These are phyloP conservation scores for Channa argus DNA, from an alignment of 2,113 vertebrate species.

Conservation along the genomic window DNA sequence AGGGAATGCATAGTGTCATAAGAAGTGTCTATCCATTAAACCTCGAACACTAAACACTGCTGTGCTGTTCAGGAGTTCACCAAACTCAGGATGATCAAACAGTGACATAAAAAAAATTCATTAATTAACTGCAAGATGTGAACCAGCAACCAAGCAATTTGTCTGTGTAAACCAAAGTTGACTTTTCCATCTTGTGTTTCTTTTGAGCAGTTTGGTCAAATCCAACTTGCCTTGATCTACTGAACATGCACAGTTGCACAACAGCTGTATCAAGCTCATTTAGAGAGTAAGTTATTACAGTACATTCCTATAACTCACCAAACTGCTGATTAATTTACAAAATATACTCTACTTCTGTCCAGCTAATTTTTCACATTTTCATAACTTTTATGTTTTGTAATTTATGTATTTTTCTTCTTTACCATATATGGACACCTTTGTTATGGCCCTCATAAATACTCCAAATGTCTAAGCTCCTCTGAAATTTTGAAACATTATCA, in stretches of 20 bases:
- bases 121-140: background rate
- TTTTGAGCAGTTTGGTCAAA: too few species aligned
- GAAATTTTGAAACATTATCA: background rate
- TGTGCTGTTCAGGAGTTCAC: constrained; percentile 8
- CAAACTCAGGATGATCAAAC: background rate
- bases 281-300: background rate
- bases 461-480: constrained; percentile 1
- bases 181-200: background rate
- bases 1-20: constrained; percentile 7
- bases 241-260: background rate
- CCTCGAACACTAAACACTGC: constrained; percentile 4
- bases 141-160: background rate
- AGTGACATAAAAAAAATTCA: background rate
- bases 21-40: constrained; percentile 11
- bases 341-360: too few species aligned
- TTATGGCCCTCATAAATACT: too few species aligned
- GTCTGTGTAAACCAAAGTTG: background rate
- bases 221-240: constrained; percentile 7
- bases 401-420: too few species aligned
- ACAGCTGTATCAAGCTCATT: background rate
- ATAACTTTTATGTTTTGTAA: background rate
- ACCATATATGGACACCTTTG: too few species aligned
- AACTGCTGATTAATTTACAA: too few species aligned
- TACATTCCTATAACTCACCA: background rate
- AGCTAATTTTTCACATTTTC: background rate